A percentile compares a stretch with the other conserved stretches of the same genome.
These are phyloP conservation scores for Formicarius rufipectus DNA, from an alignment of 2,113 vertebrate genomes.

Conservation along the genomic window DNA sequence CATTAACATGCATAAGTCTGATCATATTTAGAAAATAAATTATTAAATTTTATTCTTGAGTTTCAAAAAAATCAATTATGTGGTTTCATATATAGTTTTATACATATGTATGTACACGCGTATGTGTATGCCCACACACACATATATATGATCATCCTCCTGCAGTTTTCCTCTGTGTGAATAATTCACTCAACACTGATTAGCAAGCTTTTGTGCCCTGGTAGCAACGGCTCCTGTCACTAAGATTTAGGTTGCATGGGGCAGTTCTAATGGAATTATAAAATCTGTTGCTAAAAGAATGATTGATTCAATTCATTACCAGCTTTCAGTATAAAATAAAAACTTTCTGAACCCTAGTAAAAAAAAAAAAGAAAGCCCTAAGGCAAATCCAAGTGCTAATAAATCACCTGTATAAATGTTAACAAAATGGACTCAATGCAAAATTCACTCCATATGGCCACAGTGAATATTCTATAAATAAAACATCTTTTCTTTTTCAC, in stretches of 20 bases:
- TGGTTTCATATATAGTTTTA: background rate
- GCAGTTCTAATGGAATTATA: slow-evolving; percentile 36
- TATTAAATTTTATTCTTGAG: background rate
- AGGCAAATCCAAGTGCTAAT: background rate
- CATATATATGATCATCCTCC: background rate
- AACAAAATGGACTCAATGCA: background rate
- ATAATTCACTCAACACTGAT: background rate
- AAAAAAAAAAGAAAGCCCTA: background rate
- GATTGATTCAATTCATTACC: slow-evolving; percentile 33
- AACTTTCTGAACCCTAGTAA: background rate
- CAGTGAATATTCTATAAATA: slow-evolving; percentile 55
- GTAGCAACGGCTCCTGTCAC: background rate
- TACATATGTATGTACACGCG: background rate
- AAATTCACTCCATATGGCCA: slow-evolving; percentile 2
- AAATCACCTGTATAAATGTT: slow-evolving; percentile 18
- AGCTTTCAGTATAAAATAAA: slow-evolving; percentile 15
- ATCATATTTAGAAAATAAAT: background rate
- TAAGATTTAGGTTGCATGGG: slow-evolving; percentile 19
- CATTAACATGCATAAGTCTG: background rate
- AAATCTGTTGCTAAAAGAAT: slow-evolving; percentile 39
- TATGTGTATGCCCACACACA: background rate
- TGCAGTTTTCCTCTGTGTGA: background rate
- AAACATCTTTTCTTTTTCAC: slow-evolving; percentile 56
- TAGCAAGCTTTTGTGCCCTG: background rate
- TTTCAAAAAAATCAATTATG: background rate